Percentiles rank a stretch among this genome's conserved stretches.
These are phyloP conservation scores for Meiosimyza platycephala DNA, from an alignment of 2,888 invertebrate species.

Conservation along the genomic window DNA sequence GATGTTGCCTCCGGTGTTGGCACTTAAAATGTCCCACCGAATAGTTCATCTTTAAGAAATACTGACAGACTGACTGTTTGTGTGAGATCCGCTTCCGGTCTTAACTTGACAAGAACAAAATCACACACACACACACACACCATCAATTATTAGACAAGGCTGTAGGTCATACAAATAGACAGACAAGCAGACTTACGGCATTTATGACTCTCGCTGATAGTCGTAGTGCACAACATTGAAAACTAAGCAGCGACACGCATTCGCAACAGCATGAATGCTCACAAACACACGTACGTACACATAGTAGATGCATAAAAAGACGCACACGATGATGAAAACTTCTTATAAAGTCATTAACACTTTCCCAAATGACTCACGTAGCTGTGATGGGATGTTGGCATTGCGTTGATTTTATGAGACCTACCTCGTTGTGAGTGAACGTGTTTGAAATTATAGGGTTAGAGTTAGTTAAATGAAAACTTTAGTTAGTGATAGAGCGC, in stretches of 20 bases:
- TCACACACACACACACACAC: neutral
- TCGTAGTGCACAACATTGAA: neutral
- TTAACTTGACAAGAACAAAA: neutral
- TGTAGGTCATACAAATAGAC: neutral
- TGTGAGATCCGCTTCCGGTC: constrained; percentile 32
- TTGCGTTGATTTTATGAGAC: constrained; percentile 17
- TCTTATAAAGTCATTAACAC: constrained; percentile 46
- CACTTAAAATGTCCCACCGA: too few species aligned
- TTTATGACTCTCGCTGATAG: constrained; percentile 24
- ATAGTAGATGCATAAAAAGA: neutral
- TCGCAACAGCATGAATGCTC: neutral
- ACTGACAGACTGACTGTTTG: constrained; percentile 10
- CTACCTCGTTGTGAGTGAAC: too few species aligned
- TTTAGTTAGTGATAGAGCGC: too few species aligned
- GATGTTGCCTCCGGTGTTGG: neutral
- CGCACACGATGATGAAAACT: constrained; percentile 31
- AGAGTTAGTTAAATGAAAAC: too few species aligned
- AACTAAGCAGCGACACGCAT: constrained; percentile 2
- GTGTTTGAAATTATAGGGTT: too few species aligned
- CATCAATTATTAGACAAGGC: neutral
- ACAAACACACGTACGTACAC: neutral
- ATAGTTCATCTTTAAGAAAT: neutral
- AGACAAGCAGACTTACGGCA: neutral
- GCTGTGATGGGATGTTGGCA: constrained; percentile 8
- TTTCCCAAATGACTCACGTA: constrained; percentile 38